Conservation (phyloP, 2,797 vertebrate species). For the Pangasius sanitwongsei region DNA sequence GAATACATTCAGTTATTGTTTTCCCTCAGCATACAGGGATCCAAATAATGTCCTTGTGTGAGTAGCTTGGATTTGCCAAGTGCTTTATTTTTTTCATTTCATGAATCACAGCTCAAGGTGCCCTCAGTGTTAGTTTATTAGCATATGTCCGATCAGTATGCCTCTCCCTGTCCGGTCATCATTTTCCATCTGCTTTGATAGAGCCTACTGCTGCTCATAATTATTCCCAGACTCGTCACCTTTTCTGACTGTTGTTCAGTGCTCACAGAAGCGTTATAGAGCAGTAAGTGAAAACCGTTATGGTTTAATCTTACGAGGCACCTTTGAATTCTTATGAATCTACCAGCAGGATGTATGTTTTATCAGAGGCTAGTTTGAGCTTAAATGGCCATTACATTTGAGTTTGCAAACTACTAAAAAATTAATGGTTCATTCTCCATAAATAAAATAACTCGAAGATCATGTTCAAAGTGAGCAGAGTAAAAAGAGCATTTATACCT, state of each 20-base stretch:
- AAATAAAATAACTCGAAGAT: neutral
- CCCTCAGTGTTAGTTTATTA: constrained; percentile 52
- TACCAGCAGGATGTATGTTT: neutral
- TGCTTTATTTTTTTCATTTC: constrained; percentile 11
- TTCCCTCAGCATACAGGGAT: constrained; percentile 42
- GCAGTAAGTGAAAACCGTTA: constrained; percentile 42
- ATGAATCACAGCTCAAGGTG: constrained; percentile 50
- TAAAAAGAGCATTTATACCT: neutral
- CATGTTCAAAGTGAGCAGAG: neutral
- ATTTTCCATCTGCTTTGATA: constrained; percentile 38
- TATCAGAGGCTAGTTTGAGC: neutral
- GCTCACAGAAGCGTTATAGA: constrained; percentile 48
- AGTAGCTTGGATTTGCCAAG: constrained; percentile 1
- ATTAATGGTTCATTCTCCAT: neutral
- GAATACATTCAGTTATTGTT: constrained; percentile 67
- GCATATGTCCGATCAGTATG: constrained; percentile 49
- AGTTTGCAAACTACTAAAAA: neutral
- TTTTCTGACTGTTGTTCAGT: constrained; percentile 35
- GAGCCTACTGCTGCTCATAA: constrained; percentile 49
- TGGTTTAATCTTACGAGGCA: constrained; percentile 38
- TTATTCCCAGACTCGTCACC: constrained; percentile 53
- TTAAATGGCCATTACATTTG: neutral
- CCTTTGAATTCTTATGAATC: constrained; percentile 21
- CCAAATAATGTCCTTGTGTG: constrained; percentile 10
- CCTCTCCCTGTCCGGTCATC: constrained; percentile 36